Base-by-base conservation (phyloP, 1,140 invertebrate species). In the Drosophila sulfurigaster region DNA sequence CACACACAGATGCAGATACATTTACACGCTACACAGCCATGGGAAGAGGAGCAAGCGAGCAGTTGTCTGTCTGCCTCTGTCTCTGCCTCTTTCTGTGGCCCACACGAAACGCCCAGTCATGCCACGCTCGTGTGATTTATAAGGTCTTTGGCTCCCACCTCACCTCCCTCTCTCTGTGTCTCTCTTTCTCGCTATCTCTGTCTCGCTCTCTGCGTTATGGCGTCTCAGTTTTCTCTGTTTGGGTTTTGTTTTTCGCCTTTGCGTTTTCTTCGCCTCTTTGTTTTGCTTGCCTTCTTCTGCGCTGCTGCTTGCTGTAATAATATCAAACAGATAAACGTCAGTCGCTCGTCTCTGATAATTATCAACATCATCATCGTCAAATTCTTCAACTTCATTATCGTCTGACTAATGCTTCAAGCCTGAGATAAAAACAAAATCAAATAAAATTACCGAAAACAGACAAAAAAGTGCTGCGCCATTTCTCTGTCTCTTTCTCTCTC, bases 71-170 rank as follows among this genome's bases (percentile, higher is more conserved):
- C 16, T 69, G 57, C 6, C 20, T 28, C 16, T 41, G 46, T 5
- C 41, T 35, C 49, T 73, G 56, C 46, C 58, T 30, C 43, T 56
- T 20, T 38, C 38, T 45, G 63, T 51, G 81, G 77, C 69, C 70
- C 20, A 46, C 69, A 54, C 63, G 75, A 81, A 87, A 81, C 79
- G 75, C 64, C 83, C 79, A 89, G 85, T 88, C 85, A 89, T 89
- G 85, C 85, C 71, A 83, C 85, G 80, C 85, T 83, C 85, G 85
- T 88, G 85, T 89, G 85, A 89, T 89, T 89, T 89, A 81, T 89
- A 89, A 89, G 85, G 85, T 89, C 85, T 89, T 89, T 89, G 80
- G 78, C 85, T 75, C 82, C 59, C 76, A 49, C 54, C 51, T 16
- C 8, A 16, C 8, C 51, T 13, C 46, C 64, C 5, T 41, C 16